Conservation (phyloP, 2,888 invertebrate species). For the Microdon myrmicae region DNA sequence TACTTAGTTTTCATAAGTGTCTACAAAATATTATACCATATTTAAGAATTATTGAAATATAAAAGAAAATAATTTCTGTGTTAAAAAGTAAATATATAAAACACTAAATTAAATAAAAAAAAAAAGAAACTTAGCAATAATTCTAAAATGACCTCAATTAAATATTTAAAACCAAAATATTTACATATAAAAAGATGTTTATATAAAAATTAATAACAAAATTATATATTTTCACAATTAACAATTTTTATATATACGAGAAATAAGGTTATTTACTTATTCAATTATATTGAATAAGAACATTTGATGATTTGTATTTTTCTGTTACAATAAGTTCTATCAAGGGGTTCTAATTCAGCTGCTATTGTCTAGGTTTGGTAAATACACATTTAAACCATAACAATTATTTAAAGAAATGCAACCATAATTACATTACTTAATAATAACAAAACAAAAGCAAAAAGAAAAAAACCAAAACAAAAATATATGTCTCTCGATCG, state of each 20-base stretch:
- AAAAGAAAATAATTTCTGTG: conserved; percentile 26
- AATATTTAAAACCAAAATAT: conserved; percentile 58
- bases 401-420: conserved; percentile 10
- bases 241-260: conserved; percentile 51
- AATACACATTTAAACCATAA: too few relatives aligned
- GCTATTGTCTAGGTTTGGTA: too few relatives aligned
- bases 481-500: conserved; percentile 64
- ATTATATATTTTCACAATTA: conserved; percentile 52
- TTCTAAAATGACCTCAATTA: conserved; percentile 67
- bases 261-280: conserved; percentile 39
- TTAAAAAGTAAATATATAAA: conserved; percentile 32
- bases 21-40: conserved; percentile 38
- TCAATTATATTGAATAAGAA: conserved; percentile 27
- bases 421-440: conserved; percentile 53
- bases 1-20: conserved; percentile 53
- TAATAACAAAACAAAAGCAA: conserved; percentile 41
- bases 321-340: conserved; percentile 8
- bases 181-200: conserved; percentile 54
- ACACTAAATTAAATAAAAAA: conserved; percentile 35
- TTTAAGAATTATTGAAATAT: conserved; percentile 30
- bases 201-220: conserved; percentile 47
- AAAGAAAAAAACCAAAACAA: conserved; percentile 45
- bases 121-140: conserved; percentile 63
- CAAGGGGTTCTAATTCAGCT: conserved; percentile 14
- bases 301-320: conserved; percentile 19